phyloP scores from a whole-genome alignment of 2,888 invertebrate genomes.

The Lepidochrysops patricia region DNA sequence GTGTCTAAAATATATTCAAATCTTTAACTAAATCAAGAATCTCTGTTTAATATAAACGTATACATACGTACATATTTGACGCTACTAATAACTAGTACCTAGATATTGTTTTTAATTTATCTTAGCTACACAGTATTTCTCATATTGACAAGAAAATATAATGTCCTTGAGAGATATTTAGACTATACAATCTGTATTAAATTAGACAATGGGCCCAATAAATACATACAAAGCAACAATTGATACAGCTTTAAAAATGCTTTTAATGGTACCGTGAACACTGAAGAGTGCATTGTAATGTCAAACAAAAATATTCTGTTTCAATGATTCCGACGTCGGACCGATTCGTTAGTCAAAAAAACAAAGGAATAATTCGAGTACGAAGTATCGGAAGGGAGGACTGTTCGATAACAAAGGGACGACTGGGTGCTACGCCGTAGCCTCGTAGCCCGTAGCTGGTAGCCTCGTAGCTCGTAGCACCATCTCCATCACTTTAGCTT shows the following conservation, averaged over 20 bases:
- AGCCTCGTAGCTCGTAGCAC: constrained; percentile 19
- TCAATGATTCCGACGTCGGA: constrained; percentile 44
- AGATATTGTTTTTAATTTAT: no score
- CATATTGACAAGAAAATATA: no score
- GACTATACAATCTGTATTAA: no score
- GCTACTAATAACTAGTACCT: no score
- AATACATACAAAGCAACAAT: background rate
- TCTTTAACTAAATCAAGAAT: background rate
- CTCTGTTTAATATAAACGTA: no score
- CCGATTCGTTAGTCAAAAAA: constrained; percentile 64
- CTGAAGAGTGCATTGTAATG: constrained; percentile 28
- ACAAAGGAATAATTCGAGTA: constrained; percentile 62
- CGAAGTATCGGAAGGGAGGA: constrained; percentile 48
- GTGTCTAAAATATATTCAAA: background rate
- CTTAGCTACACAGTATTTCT: no score
- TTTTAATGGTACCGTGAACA: constrained; percentile 15
- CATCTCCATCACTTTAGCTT: constrained; percentile 39
- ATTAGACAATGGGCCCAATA: background rate
- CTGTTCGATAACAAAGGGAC: constrained; percentile 64
- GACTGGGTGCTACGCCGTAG: constrained; percentile 48
- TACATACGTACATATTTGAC: no score
- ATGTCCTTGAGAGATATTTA: no score
- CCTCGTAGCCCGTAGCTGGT: constrained; percentile 34
- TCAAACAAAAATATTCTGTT: constrained; percentile 28
- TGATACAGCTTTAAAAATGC: background rate